Evolutionary conservation across 2,888 invertebrate species (phyloP).

Genomic region (Lamproptera curius): DNA sequence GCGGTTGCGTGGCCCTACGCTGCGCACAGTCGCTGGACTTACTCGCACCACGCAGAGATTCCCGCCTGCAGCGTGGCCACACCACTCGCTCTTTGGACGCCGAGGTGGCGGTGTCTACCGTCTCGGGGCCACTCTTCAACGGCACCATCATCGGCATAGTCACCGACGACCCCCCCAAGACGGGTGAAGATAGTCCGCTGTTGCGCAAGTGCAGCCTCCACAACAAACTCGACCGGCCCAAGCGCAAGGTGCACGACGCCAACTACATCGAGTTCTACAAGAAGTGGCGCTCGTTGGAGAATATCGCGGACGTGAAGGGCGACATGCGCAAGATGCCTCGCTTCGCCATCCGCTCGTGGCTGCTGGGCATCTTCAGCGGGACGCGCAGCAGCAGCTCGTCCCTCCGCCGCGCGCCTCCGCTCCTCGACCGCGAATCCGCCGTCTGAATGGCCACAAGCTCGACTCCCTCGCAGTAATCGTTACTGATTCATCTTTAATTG

Average conservation of each 20-base stretch:
- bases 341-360: constrained; percentile 84
- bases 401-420: constrained; percentile 63
- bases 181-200: constrained; percentile 66
- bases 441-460: constrained; percentile 46
- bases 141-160: constrained; percentile 60
- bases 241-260: constrained; percentile 58
- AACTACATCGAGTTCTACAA: constrained; percentile 78
- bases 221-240: constrained; percentile 56
- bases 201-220: constrained; percentile 63
- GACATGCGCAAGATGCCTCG: constrained; percentile 78
- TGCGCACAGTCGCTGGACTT: constrained; percentile 34
- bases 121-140: constrained; percentile 64
- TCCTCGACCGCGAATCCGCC: constrained; percentile 70
- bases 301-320: constrained; percentile 68
- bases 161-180: constrained; percentile 50
- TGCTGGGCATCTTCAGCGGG: constrained; percentile 86
- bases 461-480: constrained; percentile 2
- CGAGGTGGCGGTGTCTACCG: constrained; percentile 51
- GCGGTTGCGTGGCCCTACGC: constrained; percentile 36
- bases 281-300: constrained; percentile 89
- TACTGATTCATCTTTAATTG: constrained; percentile 6
- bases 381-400: constrained; percentile 80
- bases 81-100: constrained; percentile 58
- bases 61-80: constrained; percentile 44
- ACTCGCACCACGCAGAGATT: constrained; percentile 44